Evolutionary conservation across 1,140 invertebrate genomes (phyloP).

Genomic region (Archegozetes longisetosus): DNA sequence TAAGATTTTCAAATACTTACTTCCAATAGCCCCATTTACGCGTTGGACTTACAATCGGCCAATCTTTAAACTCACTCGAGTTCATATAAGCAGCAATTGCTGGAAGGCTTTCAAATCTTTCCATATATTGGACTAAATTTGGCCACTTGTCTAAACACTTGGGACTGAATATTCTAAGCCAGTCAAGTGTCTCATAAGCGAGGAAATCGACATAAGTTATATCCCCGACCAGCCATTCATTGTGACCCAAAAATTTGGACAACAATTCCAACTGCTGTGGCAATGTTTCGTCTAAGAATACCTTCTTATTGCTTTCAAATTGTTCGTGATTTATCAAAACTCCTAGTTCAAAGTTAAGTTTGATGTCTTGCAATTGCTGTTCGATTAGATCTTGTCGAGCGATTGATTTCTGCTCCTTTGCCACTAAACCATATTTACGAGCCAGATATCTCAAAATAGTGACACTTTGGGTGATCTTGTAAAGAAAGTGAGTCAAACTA

Average conservation of each 20-base stretch:
- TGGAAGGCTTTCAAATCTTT: conserved; percentile 1
- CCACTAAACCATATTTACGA: conserved; percentile 24
- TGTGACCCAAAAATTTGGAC: conserved; percentile 27
- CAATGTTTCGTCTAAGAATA: conserved; percentile 20
- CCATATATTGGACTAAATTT: conserved; percentile 3
- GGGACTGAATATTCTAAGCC: conserved; percentile 18
- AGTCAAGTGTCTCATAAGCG: conserved; percentile 35
- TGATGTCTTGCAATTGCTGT: conserved; percentile 32
- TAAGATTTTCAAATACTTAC: no score
- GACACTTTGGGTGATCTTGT: conserved; percentile 30
- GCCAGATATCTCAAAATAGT: conserved; percentile 37
- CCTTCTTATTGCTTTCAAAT: conserved; percentile 19
- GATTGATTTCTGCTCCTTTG: conserved; percentile 30
- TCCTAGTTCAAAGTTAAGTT: conserved; percentile 31
- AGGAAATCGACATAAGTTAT: conserved; percentile 37
- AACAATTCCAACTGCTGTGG: conserved; percentile 27
- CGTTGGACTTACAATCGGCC: neutral
- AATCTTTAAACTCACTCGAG: conserved; percentile 1
- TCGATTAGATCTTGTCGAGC: conserved; percentile 31
- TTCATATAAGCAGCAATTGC: neutral
- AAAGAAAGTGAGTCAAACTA: no score
- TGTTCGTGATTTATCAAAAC: conserved; percentile 26
- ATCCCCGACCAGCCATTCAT: conserved; percentile 32
- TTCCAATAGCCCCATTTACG: no score
- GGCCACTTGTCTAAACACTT: conserved; percentile 2